phyloP scores from a whole-genome alignment of 2,888 invertebrate genomes.

The Incurvaria masculella region DNA sequence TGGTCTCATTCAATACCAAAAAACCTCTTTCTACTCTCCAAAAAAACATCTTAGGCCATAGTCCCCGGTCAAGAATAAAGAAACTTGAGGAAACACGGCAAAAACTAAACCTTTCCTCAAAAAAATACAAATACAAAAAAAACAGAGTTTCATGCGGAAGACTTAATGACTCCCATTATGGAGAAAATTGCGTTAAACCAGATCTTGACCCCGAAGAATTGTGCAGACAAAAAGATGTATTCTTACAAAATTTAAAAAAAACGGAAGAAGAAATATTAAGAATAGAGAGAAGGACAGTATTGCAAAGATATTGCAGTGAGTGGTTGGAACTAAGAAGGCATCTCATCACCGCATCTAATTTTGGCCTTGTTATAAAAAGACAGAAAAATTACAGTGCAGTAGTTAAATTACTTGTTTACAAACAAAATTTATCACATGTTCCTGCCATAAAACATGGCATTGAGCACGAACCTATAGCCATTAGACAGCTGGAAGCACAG shows the following conservation, averaged over 20 bases:
- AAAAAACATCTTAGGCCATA: not conserved
- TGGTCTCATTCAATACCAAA: conserved; percentile 17
- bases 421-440: not conserved
- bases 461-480: not conserved
- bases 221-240: not conserved
- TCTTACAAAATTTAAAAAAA: not conserved
- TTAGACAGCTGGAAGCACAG: not conserved
- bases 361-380: not conserved
- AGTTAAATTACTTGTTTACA: not conserved
- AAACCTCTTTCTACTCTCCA: conserved; percentile 1
- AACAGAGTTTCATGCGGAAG: not conserved
- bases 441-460: not conserved
- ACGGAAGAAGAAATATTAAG: not conserved
- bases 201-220: not conserved
- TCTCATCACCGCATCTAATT: not conserved
- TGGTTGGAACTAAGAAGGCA: not conserved
- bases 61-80: not conserved
- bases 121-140: not conserved
- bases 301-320: not conserved
- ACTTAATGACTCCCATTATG: not conserved
- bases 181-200: not conserved
- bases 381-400: not conserved
- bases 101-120: too few species aligned
- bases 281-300: not conserved
- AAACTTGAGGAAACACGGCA: not conserved